Evolutionary conservation across 2,888 invertebrate genomes (phyloP), one percentile per base, ranked within the genome.

Genomic region (Azorinus chamasolen): DNA sequence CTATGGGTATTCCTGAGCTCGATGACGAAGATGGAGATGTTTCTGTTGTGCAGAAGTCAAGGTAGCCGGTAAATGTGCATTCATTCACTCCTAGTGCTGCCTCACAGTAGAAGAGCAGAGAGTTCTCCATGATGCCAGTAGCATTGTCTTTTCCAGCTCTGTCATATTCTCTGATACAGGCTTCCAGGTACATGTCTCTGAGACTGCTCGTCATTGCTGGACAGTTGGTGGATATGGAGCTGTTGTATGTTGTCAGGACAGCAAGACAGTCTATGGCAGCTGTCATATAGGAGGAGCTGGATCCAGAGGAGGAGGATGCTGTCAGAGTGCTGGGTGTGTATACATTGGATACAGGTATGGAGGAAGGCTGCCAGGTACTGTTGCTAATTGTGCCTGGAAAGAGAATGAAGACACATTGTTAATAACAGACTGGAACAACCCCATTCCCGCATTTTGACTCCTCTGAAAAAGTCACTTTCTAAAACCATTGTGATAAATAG

Each of bases 71-170:
- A 48, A 87, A 80, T n/a, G 61, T 37, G 51, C 87, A 87, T 45
- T 85, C 85, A 50, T 74, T 71, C 14, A 82, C 76, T 32, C 74
- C 78, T 41, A 78, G 70, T 10, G 74, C 79, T 20, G 73, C 79
- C 48, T 85, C 84, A 58, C 88, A 88, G 61, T 83, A 85, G 70
- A 86, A 86, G 1, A 85, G 74, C 16, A 85, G 48, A 20, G 81
- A 48, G 20, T 65, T 51, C 0, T 72, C 14, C 20, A 85, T 53
- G 3, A 79, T 61, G 24, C 51, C 25, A 14, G 78, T 74, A 1
- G 79, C 68, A 39, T 77, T 66, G 10, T 61, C 66, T n/a, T 65
- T 61, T 16, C 76, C 79, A 18, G 70, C 70, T n/a, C 65, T 55
- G 32, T 32, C 50, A 39, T 79, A 79, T 41, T 84, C 84, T 2